Percentiles rank a stretch among this genome's conserved stretches.
phyloP scores from a whole-genome alignment of 2,113 vertebrate species.

The Lepidothrix coronata region DNA sequence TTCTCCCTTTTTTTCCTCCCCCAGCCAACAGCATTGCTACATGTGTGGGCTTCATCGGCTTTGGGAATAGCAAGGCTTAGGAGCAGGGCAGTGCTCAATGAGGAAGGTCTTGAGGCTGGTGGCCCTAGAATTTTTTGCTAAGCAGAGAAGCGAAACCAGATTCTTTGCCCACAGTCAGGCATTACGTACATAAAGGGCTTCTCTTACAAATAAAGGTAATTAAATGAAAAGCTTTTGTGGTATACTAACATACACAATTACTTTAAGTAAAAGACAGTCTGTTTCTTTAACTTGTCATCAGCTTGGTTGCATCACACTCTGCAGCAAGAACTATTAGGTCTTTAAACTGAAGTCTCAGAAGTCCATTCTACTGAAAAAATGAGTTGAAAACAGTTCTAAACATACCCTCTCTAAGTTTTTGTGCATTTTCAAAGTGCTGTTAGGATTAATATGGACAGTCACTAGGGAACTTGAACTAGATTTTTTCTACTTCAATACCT shows the following conservation, averaged over 20 bases:
- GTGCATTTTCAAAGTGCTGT: neutral
- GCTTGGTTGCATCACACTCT: neutral
- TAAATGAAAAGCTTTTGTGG: neutral
- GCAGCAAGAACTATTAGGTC: neutral
- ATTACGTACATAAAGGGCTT: neutral
- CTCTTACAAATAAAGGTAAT: neutral
- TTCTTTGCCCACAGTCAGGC: neutral
- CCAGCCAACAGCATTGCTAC: neutral
- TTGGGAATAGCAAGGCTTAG: neutral
- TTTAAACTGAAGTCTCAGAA: neutral
- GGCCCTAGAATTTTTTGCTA: neutral
- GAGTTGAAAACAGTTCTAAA: neutral
- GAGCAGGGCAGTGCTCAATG: neutral
- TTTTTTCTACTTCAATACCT: neutral
- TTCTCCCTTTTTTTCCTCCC: fast-evolving
- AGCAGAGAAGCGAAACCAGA: neutral
- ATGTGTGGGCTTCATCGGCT: neutral
- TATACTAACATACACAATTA: neutral
- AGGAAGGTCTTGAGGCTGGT: neutral
- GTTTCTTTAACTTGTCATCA: neutral
- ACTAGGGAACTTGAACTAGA: neutral
- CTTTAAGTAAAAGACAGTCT: neutral
- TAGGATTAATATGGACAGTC: neutral
- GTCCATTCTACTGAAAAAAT: neutral
- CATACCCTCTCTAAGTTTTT: neutral